phyloP scores from a whole-genome alignment of 2,888 invertebrate genomes.

The Parnassius apollo region DNA sequence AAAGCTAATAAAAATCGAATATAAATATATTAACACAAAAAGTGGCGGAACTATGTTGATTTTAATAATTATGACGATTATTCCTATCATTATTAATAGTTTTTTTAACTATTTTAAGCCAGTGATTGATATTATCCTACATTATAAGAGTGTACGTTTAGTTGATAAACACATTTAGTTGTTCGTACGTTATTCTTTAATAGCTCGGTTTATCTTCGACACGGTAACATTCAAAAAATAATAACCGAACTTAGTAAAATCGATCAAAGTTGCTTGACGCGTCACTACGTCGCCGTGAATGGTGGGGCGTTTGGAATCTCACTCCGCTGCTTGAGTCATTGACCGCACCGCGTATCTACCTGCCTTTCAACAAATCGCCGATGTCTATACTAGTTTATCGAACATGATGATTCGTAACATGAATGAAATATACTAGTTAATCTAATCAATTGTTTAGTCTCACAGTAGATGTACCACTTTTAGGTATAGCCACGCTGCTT shows the following conservation, averaged over 20 bases:
- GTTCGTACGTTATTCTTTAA: slow-evolving; percentile 20
- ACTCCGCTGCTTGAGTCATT: slow-evolving; percentile 20
- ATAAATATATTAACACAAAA: too few species aligned
- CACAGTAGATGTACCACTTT: too few species aligned
- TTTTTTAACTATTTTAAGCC: too few species aligned
- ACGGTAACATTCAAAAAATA: slow-evolving; percentile 17
- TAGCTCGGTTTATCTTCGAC: slow-evolving; percentile 19
- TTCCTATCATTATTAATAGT: neutral
- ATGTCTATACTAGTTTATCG: slow-evolving; percentile 24
- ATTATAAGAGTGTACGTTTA: too few species aligned
- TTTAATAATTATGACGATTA: slow-evolving; percentile 13
- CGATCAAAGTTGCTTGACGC: slow-evolving; percentile 23
- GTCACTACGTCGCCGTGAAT: slow-evolving; percentile 9
- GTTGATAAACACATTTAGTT: too few species aligned
- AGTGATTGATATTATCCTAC: too few species aligned
- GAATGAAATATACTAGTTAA: neutral
- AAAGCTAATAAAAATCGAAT: too few species aligned
- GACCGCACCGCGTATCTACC: slow-evolving; percentile 22
- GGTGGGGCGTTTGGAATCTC: slow-evolving; percentile 24
- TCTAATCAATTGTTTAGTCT: neutral
- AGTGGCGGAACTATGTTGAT: neutral
- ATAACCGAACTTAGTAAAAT: slow-evolving; percentile 22
- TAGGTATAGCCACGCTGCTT: too few species aligned
- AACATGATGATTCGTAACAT: slow-evolving; percentile 20
- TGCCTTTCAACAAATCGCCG: slow-evolving; percentile 11